Percentiles rank a stretch among this genome's conserved stretches.
These are phyloP conservation scores for Corythoichthys intestinalis DNA, from an alignment of 2,113 vertebrate genomes.

Conservation along the genomic window DNA sequence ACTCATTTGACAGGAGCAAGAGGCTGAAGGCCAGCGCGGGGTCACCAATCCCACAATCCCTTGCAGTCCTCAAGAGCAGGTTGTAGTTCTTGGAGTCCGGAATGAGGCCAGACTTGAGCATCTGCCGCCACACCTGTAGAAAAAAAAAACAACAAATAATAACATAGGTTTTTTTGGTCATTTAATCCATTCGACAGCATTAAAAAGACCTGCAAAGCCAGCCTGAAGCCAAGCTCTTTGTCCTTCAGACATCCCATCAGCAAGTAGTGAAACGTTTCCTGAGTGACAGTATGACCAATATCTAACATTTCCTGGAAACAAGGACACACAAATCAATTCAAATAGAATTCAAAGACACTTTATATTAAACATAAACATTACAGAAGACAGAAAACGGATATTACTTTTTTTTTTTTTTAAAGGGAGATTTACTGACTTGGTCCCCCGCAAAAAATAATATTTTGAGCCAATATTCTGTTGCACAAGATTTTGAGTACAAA, in stretches of 20 bases:
- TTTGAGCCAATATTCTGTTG: too few species aligned
- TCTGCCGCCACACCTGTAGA: conserved; percentile 87
- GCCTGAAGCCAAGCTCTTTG: conserved; percentile 80
- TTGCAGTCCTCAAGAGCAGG: conserved; percentile 79
- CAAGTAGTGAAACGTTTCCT: conserved; percentile 87
- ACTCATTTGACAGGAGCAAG: conserved; percentile 63
- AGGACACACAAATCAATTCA: background rate
- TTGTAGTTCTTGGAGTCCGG: conserved; percentile 79
- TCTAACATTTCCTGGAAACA: conserved; percentile 81
- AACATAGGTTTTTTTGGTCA: background rate
- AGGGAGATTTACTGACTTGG: too few species aligned
- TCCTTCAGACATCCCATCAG: conserved; percentile 89
- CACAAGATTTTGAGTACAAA: too few species aligned
- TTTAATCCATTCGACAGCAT: background rate
- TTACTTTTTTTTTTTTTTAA: too few species aligned
- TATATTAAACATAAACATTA: too few species aligned
- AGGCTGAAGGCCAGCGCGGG: conserved; percentile 64
- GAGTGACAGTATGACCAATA: conserved; percentile 78
- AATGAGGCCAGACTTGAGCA: conserved; percentile 79
- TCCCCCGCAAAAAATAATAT: too few species aligned
- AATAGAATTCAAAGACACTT: too few species aligned
- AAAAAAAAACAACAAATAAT: background rate
- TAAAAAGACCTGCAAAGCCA: conserved; percentile 80
- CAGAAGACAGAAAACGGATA: too few species aligned
- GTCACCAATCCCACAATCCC: conserved; percentile 85